A percentile compares a stretch with the other conserved stretches of the same genome.
Evolutionary conservation across 64 coral and sea anemone species (phyloP).

Genomic region (Trachythela sp.): DNA sequence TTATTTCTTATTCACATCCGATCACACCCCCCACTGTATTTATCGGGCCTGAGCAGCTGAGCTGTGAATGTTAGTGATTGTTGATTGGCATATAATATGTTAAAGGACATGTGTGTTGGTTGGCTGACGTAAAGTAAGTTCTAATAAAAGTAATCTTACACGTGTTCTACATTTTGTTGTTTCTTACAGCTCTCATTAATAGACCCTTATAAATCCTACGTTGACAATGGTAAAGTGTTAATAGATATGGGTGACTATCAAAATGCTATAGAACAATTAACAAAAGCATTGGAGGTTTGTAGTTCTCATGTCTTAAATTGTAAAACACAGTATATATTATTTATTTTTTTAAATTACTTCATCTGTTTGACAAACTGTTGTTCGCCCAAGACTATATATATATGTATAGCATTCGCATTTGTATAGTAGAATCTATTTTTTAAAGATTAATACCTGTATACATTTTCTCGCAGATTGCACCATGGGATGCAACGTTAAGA

Average conservation of each 20-base stretch:
- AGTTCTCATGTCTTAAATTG: too few species aligned
- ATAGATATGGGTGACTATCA: constrained; percentile 22
- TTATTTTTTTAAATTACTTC: too few species aligned
- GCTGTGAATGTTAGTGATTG: too few species aligned
- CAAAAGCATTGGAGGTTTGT: constrained; percentile 9
- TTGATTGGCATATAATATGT: too few species aligned
- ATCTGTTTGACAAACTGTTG: too few species aligned
- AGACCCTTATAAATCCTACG: background rate
- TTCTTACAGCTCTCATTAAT: constrained; percentile 8
- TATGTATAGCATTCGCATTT: background rate
- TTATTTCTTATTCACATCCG: too few species aligned
- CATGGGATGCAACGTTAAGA: constrained; percentile 5
- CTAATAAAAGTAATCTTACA: background rate
- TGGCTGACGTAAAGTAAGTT: too few species aligned
- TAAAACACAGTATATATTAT: too few species aligned
- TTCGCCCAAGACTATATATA: too few species aligned
- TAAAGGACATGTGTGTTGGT: too few species aligned
- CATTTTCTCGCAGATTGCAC: background rate
- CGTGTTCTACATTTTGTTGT: background rate
- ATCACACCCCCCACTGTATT: too few species aligned
- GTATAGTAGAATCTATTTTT: background rate
- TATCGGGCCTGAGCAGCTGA: too few species aligned
- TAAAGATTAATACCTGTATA: background rate
- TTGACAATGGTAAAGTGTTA: background rate
- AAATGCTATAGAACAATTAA: background rate